These are phyloP conservation scores for Panagrolaimus sp. DNA, from an alignment of 1,140 invertebrate genomes.

Conservation along the genomic window DNA sequence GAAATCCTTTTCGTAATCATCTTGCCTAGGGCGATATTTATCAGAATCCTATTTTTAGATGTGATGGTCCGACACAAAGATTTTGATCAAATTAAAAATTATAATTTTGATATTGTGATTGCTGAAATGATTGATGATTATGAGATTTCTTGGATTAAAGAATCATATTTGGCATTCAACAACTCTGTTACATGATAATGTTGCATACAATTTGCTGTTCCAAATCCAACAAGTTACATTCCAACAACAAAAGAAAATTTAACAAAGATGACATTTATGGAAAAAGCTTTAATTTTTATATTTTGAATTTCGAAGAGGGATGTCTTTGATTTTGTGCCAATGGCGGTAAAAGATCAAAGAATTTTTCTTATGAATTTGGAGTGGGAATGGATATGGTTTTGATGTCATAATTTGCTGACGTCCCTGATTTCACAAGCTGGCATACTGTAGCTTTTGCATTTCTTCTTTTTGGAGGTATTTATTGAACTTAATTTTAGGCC, in stretches of 20 bases:
- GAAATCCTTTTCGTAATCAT: too few relatives aligned
- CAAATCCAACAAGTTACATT: constrained; percentile 34
- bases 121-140: constrained; percentile 35
- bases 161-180: constrained; percentile 34
- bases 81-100: neutral
- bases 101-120: constrained; percentile 42
- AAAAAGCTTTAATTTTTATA: constrained; percentile 21
- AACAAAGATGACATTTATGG: constrained; percentile 27
- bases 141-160: constrained; percentile 24
- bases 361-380: too few relatives aligned
- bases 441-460: too few relatives aligned
- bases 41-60: neutral
- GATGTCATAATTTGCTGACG: too few relatives aligned
- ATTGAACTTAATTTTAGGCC: neutral
- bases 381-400: too few relatives aligned
- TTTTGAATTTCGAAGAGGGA: too few relatives aligned
- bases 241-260: constrained; percentile 32
- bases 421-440: too few relatives aligned
- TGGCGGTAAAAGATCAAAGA: too few relatives aligned
- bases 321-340: too few relatives aligned
- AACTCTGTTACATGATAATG: constrained; percentile 16
- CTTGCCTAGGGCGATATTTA: too few relatives aligned
- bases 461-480: too few relatives aligned
- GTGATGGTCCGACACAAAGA: constrained; percentile 3
- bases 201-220: constrained; percentile 35